Evolutionary conservation across 1,140 invertebrate species (phyloP), one percentile per base, ranked within the genome.

Genomic region (Papilio machaon): DNA sequence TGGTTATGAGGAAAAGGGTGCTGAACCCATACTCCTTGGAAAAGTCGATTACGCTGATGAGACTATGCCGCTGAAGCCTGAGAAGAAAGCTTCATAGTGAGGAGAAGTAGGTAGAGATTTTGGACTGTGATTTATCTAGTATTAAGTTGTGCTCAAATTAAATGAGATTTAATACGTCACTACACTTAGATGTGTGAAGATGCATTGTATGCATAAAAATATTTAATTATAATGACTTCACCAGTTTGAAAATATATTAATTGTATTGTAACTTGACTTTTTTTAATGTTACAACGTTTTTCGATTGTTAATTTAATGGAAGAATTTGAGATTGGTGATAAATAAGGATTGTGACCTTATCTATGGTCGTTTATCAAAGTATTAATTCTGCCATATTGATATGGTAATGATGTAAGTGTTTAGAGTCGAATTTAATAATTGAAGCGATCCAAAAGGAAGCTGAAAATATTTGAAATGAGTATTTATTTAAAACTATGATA

Each of bases 41-140:
- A 87, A 81, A 70, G 81, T 92, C 0, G 88, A 93, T 46, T 92
- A 88, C 35, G 87, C 90, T 15, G 93, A 94, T 30, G 93, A 94
- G 76, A 93, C 91, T 5, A 73, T 92, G 43, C 93, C 93, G 5
- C 78, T 94, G 2, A 92, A 89, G 75, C 85, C 86, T 75, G 88
- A 87, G 9, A 90, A 86, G 80, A 92, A 92, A 80, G 83, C 84
- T 13, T 86, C 87, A n/a, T 91, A 90, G 38, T 43, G 13, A 47
- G 46, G 9, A 38, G 23, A 76, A 0, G 52, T 35, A 11, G 38
- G 23, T 30, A 35, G 52, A 58, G 30, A 60, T 46, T 60, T 43
- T 60, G 46, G 43, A 79, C 58, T 79, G 77, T 79, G 58, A 64
- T 67, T 46, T 78, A 76, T 19, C 8, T 76, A 54, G 49, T 58